phyloP scores from a whole-genome alignment of 2,113 vertebrate species.

The Callithrix jacchus region DNA sequence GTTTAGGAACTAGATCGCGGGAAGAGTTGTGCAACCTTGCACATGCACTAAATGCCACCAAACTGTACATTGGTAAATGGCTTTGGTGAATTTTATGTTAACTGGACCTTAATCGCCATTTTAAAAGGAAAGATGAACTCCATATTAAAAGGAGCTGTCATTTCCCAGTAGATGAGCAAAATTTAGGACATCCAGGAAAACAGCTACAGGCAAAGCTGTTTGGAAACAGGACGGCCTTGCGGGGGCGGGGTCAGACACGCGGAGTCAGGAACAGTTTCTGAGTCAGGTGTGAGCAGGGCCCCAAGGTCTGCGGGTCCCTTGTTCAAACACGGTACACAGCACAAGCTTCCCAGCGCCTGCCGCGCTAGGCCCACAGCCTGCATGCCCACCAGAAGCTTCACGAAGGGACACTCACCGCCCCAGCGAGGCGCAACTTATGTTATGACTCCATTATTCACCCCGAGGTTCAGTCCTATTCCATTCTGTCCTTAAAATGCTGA shows the following conservation, averaged over 20 bases:
- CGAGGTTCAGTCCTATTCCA: background rate
- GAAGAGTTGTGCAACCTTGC: background rate
- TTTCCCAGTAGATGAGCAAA: background rate
- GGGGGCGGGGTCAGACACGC: too few species aligned
- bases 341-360: background rate
- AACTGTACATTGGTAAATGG: background rate
- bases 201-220: background rate
- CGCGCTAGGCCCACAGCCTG: accelerated
- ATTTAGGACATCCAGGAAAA: background rate
- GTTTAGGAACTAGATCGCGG: background rate
- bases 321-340: background rate
- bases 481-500: too few species aligned
- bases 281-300: background rate
- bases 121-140: background rate
- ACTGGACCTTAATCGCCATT: background rate
- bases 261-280: accelerated
- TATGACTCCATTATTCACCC: accelerated
- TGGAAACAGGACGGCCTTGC: too few species aligned
- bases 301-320: accelerated
- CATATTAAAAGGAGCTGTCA: background rate
- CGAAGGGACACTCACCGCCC: accelerated
- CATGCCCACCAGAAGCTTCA: background rate
- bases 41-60: background rate
- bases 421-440: accelerated
- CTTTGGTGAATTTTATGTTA: background rate